Conservation (phyloP, 2,113 vertebrate species). For the Plecotus auritus region DNA sequence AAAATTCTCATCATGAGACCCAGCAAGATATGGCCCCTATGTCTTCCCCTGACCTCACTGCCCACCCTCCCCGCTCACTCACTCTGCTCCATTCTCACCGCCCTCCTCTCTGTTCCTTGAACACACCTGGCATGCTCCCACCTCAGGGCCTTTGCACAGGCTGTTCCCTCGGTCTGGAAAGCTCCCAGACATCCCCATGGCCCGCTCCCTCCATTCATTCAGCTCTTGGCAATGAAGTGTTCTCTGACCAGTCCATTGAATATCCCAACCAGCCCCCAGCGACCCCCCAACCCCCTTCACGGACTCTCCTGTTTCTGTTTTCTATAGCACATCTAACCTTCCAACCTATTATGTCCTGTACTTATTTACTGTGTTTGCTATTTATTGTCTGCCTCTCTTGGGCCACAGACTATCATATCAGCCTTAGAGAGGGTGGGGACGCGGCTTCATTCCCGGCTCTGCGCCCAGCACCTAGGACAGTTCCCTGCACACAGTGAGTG, state of each 20-base stretch:
- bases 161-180: neutral
- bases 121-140: fast-evolving
- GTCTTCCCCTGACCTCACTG: neutral
- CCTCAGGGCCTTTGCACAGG: neutral
- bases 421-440: neutral
- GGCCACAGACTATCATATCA: neutral
- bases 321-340: neutral
- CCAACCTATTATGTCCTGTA: neutral
- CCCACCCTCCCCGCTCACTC: neutral
- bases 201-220: neutral
- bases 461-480: neutral
- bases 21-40: neutral
- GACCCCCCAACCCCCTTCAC: neutral
- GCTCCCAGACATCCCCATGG: neutral
- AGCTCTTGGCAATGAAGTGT: neutral
- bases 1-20: neutral
- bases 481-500: neutral
- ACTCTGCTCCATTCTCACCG: fast-evolving
- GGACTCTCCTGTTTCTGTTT: neutral
- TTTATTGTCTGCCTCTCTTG: neutral
- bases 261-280: neutral
- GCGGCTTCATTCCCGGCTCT: neutral
- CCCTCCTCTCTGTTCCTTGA: neutral
- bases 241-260: neutral
- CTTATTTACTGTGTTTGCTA: neutral